Base-by-base conservation (phyloP, 2,797 vertebrate genomes). In the Distichodus sexfasciatus region DNA sequence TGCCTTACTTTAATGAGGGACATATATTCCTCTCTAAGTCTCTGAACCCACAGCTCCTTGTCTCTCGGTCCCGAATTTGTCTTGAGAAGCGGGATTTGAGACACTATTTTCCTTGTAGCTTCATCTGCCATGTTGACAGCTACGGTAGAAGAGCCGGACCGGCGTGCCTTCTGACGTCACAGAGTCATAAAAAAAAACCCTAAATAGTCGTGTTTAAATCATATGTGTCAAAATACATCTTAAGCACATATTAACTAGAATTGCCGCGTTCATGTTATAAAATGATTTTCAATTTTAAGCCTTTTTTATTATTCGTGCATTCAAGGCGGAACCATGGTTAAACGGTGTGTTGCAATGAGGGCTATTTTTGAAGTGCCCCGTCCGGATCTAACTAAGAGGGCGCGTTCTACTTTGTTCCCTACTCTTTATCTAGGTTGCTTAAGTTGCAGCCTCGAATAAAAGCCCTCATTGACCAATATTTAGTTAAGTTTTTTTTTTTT, bases 1-100 rank as follows among this genome's bases (percentile, higher is more conserved):
- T 36, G 29, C 21, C 65, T 74, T 36, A 93, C 92, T 88, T 91
- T 90, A 50, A 97, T 97, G 8, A 97, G 89, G 0, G 92, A 88
- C 60, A 94, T 87, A 71, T 96, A 96, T 66, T 98, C 96, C 79
- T 98, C 95, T 73, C 94, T 92, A 38, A 98, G 90, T 63, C 95
- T 89, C 83, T 93, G 91, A 29, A 94, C 93, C 95, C 95, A 97
- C 51, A 94, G 69, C 33, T 92, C 91, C 12, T 89, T 88, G 58
- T 96, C 95, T 71, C 95, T 88, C 4, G 96, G 96, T 0, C 96
- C 94, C 1, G 93, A 93, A 62, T 92, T 91, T 0, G 93, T 92
- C 78, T 91, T 93, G 71, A 96, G 83, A 48, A 96, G 82, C 7
- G 95, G 94, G 58, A 98, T 93, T 80, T 93, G 92, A 0, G 94